Evolutionary conservation across 2,888 invertebrate species (phyloP).

Genomic region (Eurytoma adleriae): DNA sequence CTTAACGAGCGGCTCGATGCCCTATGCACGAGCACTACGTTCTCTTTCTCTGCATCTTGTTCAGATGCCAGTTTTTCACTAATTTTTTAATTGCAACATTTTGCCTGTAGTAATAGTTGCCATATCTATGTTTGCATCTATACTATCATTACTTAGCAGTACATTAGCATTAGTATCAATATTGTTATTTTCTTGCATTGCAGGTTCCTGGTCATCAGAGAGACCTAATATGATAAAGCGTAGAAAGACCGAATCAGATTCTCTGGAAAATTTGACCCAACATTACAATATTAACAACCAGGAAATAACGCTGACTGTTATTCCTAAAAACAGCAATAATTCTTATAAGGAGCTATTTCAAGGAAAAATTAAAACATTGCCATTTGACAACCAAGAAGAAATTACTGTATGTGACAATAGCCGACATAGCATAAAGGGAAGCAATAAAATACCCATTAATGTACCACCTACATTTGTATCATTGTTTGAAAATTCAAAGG

Average conservation of each 20-base stretch:
- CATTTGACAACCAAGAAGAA: constrained; percentile 3
- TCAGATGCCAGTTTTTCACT: too few relatives aligned
- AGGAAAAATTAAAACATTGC: constrained; percentile 25
- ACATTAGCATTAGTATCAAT: background rate
- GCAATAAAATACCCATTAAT: constrained; percentile 32
- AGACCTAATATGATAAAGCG: constrained; percentile 50
- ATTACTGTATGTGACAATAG: background rate
- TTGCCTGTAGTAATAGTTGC: too few relatives aligned
- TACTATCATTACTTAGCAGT: background rate
- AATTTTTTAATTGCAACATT: too few relatives aligned
- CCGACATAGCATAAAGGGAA: constrained; percentile 6
- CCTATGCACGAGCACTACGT: too few relatives aligned
- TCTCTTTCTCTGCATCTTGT: too few relatives aligned
- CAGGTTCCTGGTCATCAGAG: constrained; percentile 48
- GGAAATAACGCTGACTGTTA: constrained; percentile 59
- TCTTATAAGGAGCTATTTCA: constrained; percentile 14
- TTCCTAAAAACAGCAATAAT: constrained; percentile 46
- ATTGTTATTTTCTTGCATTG: constrained; percentile 24
- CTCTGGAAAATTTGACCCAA: constrained; percentile 9
- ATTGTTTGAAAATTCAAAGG: constrained; percentile 47
- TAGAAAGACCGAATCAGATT: constrained; percentile 48
- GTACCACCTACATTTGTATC: constrained; percentile 33
- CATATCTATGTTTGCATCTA: too few relatives aligned
- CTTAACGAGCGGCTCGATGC: too few relatives aligned
- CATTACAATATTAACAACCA: constrained; percentile 46